Evolutionary conservation across 2,113 vertebrate genomes (phyloP).

Genomic region (Brachyhypopomus occidentalis): DNA sequence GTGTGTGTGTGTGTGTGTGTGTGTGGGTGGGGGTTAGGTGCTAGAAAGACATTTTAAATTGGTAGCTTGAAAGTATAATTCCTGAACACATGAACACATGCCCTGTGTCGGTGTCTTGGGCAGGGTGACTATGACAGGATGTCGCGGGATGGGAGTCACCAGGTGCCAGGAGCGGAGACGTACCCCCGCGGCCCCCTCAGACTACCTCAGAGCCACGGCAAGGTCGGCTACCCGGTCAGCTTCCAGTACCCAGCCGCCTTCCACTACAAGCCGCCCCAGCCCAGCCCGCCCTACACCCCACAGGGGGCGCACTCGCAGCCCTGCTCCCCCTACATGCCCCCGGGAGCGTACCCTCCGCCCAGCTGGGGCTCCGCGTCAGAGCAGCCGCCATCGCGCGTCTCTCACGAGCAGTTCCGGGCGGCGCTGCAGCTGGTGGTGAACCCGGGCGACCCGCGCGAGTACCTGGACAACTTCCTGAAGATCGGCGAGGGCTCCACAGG

Average conservation of each 20-base stretch:
- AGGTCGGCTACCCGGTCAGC: slow-evolving; percentile 83
- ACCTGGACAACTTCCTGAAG: slow-evolving; percentile 97
- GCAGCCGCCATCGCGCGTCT: slow-evolving; percentile 92
- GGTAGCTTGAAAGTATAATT: slow-evolving; percentile 55
- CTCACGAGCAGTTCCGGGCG: slow-evolving; percentile 96
- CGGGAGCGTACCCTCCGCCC: slow-evolving; percentile 89
- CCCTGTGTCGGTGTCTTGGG: neutral
- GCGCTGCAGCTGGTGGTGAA: slow-evolving; percentile 96
- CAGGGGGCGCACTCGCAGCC: slow-evolving; percentile 89
- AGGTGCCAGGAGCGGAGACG: slow-evolving; percentile 84
- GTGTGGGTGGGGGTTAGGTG: slow-evolving; percentile 46
- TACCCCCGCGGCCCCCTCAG: slow-evolving; percentile 89
- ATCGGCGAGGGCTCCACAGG: slow-evolving; percentile 97
- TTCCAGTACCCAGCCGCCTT: slow-evolving; percentile 89
- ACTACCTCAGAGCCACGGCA: slow-evolving; percentile 94
- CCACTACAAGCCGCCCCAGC: slow-evolving; percentile 88
- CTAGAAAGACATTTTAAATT: slow-evolving; percentile 26
- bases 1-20: slow-evolving; percentile 19
- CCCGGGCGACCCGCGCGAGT: slow-evolving; percentile 94
- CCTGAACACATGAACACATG: neutral
- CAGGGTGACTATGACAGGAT: slow-evolving; percentile 92
- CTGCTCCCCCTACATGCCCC: slow-evolving; percentile 87
- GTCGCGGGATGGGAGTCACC: slow-evolving; percentile 85
- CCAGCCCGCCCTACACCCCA: slow-evolving; percentile 84
- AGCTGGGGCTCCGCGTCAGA: slow-evolving; percentile 95